phyloP scores from a whole-genome alignment of 2,888 invertebrate species.

The Philereme transversata region DNA sequence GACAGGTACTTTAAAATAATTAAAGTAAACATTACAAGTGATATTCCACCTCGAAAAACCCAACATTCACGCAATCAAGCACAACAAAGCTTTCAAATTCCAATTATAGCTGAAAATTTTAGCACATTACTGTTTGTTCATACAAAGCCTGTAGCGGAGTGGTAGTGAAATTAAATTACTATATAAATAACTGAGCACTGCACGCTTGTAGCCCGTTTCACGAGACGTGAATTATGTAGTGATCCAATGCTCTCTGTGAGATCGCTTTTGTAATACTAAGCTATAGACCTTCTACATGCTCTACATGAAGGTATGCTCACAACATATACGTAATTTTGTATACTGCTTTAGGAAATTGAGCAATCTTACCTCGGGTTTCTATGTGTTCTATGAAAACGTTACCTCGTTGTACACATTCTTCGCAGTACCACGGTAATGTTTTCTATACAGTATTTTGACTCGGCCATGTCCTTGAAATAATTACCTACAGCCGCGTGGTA shows the following conservation, averaged over 20 bases:
- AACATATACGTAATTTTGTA: neutral
- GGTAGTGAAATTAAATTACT: conserved; percentile 57
- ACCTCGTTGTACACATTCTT: too few species aligned
- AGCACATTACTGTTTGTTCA: conserved; percentile 32
- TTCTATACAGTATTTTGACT: too few species aligned
- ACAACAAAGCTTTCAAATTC: conserved; percentile 11
- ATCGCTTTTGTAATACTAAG: conserved; percentile 33
- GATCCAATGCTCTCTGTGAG: conserved; percentile 34
- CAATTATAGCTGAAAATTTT: conserved; percentile 36
- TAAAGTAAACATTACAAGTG: too few species aligned
- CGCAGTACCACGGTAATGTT: too few species aligned
- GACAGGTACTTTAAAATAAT: too few species aligned
- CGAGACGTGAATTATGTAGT: conserved; percentile 38
- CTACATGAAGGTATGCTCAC: neutral
- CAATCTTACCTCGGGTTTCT: too few species aligned
- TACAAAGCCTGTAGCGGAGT: conserved; percentile 35
- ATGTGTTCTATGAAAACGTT: too few species aligned
- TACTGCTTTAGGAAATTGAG: too few species aligned
- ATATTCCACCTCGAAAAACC: neutral
- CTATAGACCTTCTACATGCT: neutral
- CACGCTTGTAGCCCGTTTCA: conserved; percentile 33
- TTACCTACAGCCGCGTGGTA: too few species aligned
- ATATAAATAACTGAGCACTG: conserved; percentile 53
- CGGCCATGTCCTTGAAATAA: too few species aligned
- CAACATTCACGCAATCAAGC: conserved; percentile 6